Evolutionary conservation across 2,888 invertebrate genomes (phyloP), one percentile per base, ranked within the genome.

Genomic region (Aspidapion aeneum): DNA sequence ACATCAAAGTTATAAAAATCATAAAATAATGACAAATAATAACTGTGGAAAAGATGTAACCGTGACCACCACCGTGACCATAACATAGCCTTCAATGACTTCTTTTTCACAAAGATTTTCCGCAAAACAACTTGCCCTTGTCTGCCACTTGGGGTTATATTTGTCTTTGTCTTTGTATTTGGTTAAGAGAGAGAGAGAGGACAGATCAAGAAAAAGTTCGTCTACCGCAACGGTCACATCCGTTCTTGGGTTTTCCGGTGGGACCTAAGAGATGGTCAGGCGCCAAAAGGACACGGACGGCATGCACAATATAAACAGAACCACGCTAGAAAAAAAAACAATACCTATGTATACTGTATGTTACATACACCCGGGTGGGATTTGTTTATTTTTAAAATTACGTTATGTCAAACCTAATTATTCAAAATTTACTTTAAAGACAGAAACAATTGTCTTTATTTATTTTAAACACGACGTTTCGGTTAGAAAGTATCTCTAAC

Each of bases 211-310:
- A n/a, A 9, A n/a, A n/a, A n/a, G 7, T 18, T 52, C 5, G 52
- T 52, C 52, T 52, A 67, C 73, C 77, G 75, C 71, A 73, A 75
- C 76, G 70, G 70, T 70, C 74, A 75, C 75, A 75, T 77, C 77
- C 77, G 77, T 71, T 70, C 72, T n/a, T 67, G 69, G 71, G 66
- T 73, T 74, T 77, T 77, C 76, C 76, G 76, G 76, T 76, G 70
- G 52, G 50, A 62, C 56, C 52, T 54, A 49, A 21, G 58, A 58
- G 52, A 19, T 52, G 52, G 17, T 52, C 3, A 17, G 52, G 52
- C 19, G 52, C 52, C 52, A 18, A 17, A n/a, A 48, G 9, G 63
- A 17, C 21, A 16, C 2, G 20, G 63, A 65, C 21, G 49, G 18
- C 1, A 35, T 60, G 61, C 62, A 65, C 20, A 54, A 55, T 20